Percentiles rank a stretch among this genome's conserved stretches.
Conservation (phyloP, 2,113 vertebrate species). For the Condylura cristata region DNA sequence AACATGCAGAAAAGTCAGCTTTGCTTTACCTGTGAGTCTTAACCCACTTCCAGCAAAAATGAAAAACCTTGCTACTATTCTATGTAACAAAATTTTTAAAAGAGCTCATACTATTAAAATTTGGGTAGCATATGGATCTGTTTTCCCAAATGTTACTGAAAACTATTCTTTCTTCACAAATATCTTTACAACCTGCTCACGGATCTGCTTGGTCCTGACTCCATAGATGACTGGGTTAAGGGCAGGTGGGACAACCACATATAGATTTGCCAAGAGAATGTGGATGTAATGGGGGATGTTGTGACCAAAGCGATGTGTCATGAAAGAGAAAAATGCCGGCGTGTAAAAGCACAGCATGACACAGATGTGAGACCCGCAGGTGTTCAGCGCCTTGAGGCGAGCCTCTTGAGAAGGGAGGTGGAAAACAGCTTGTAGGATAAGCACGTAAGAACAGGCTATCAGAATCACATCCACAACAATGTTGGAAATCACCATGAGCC, state of each 20-base stretch:
- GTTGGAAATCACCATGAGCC: conserved; percentile 52
- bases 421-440: conserved; percentile 57
- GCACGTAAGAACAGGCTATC: conserved; percentile 38
- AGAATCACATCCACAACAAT: conserved; percentile 49
- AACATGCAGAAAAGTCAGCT: not conserved
- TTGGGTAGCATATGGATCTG: not conserved
- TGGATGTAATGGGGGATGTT: conserved; percentile 56
- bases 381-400: conserved; percentile 58
- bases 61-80: not conserved
- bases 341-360: conserved; percentile 64
- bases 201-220: conserved; percentile 57
- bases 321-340: conserved; percentile 72
- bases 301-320: conserved; percentile 57
- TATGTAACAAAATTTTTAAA: not conserved
- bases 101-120: not conserved
- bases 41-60: not conserved
- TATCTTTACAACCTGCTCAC: conserved; percentile 29
- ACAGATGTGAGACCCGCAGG: conserved; percentile 49
- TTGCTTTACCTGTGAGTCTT: not conserved
- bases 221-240: conserved; percentile 74
- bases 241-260: conserved; percentile 62
- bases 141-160: not conserved
- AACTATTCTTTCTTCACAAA: conserved; percentile 53
- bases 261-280: conserved; percentile 68
- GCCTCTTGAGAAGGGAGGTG: conserved; percentile 52